Evolutionary conservation across 2,888 invertebrate species (phyloP).

Genomic region (Cephus spinipes): DNA sequence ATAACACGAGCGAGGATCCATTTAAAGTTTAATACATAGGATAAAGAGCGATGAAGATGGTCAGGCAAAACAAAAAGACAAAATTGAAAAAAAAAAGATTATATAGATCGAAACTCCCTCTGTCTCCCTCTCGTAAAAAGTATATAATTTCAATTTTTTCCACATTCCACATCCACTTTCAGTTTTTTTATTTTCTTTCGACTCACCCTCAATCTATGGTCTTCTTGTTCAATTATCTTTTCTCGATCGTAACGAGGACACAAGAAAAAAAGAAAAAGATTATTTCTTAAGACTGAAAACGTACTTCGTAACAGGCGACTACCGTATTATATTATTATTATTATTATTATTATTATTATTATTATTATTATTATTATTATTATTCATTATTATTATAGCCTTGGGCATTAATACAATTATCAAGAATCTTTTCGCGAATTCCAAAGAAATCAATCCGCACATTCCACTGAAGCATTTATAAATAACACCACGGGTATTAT

Average conservation of each 20-base stretch:
- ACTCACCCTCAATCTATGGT: neutral
- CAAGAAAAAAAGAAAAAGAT: conserved; percentile 22
- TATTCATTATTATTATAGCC: neutral
- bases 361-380: neutral
- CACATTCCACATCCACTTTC: neutral
- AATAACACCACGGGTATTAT: neutral
- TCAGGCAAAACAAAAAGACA: neutral
- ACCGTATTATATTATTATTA: neutral
- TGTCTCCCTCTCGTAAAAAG: neutral
- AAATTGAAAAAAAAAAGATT: neutral
- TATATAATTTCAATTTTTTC: neutral
- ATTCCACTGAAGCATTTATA: neutral
- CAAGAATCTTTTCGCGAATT: neutral
- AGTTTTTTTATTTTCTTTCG: neutral
- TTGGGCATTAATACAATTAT: neutral
- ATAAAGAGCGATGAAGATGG: neutral
- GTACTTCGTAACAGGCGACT: conserved; percentile 22
- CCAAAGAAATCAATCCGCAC: neutral
- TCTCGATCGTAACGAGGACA: neutral
- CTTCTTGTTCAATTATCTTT: conserved; percentile 15
- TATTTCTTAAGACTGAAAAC: conserved; percentile 54
- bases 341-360: neutral
- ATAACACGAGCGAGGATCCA: neutral
- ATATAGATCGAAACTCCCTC: neutral
- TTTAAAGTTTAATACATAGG: neutral